Evolutionary conservation across 2,797 vertebrate genomes (phyloP).

Genomic region (Myiotriccus ornatus): DNA sequence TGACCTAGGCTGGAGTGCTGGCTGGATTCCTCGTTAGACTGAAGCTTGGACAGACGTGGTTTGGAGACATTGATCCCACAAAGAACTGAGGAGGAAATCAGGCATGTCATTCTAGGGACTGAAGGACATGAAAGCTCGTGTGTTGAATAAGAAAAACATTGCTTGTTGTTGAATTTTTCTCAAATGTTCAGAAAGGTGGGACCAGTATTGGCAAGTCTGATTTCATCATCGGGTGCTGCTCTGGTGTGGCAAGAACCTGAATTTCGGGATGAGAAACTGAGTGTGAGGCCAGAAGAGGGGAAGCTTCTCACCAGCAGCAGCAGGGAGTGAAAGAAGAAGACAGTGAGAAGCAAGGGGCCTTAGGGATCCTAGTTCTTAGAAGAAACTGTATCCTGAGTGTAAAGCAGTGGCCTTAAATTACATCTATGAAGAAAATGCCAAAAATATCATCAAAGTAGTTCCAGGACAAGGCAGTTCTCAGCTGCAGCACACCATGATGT

Average conservation of each 20-base stretch:
- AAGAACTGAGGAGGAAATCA: neutral
- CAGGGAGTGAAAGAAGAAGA: neutral
- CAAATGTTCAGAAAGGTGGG: neutral
- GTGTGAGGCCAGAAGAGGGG: neutral
- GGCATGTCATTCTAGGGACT: neutral
- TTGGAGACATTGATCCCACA: neutral
- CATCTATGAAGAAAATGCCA: neutral
- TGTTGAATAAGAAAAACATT: neutral
- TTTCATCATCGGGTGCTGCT: neutral
- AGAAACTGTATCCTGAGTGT: neutral
- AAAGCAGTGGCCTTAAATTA: neutral
- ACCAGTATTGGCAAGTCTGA: neutral
- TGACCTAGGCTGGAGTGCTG: neutral
- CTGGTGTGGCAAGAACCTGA: neutral
- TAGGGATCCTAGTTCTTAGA: neutral
- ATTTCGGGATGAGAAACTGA: neutral
- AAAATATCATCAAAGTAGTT: neutral
- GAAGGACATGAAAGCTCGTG: neutral
- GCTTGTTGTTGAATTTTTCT: neutral
- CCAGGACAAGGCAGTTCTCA: neutral
- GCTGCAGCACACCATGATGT: neutral
- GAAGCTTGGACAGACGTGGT: neutral
- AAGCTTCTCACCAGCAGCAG: neutral
- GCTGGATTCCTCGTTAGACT: neutral
- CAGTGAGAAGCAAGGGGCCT: rapidly evolving